Conservation (phyloP, 2,797 vertebrate genomes). For the Carduelis carduelis region DNA sequence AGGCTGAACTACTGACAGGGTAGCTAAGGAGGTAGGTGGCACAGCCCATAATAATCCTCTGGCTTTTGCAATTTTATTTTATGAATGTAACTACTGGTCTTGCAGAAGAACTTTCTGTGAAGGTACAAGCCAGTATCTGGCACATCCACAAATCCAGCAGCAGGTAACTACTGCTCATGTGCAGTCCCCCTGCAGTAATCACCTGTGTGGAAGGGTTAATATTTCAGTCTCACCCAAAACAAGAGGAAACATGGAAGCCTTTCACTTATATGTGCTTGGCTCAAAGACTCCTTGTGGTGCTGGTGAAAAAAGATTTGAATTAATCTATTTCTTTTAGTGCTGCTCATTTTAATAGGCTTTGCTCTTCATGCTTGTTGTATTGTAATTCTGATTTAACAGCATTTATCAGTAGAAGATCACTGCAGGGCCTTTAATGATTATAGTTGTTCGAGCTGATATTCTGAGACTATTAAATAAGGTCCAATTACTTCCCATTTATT, state of each 20-base stretch:
- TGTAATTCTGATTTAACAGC: slow-evolving; percentile 41
- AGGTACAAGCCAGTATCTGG: neutral
- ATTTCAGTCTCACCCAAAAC: neutral
- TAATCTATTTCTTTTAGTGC: neutral
- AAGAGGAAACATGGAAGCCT: neutral
- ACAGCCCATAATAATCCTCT: neutral
- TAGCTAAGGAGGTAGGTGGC: neutral
- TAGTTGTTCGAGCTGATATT: slow-evolving; percentile 40
- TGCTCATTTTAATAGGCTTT: neutral
- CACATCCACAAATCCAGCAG: neutral
- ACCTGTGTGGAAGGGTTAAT: rapidly evolving
- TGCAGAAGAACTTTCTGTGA: neutral
- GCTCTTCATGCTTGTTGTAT: neutral
- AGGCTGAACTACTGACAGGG: neutral
- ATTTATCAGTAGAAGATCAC: slow-evolving; percentile 46
- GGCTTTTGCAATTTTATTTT: neutral
- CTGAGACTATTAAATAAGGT: slow-evolving; percentile 35
- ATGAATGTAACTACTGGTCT: neutral
- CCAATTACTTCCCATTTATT: slow-evolving; percentile 42
- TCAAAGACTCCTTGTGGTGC: neutral
- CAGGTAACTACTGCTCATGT: neutral
- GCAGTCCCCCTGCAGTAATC: neutral
- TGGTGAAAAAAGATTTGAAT: neutral
- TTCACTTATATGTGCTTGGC: neutral
- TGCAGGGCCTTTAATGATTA: slow-evolving; percentile 41